Evolutionary conservation across 2,888 invertebrate genomes (phyloP), one percentile per base, ranked within the genome.

Genomic region (Sarcophaga variegata): DNA sequence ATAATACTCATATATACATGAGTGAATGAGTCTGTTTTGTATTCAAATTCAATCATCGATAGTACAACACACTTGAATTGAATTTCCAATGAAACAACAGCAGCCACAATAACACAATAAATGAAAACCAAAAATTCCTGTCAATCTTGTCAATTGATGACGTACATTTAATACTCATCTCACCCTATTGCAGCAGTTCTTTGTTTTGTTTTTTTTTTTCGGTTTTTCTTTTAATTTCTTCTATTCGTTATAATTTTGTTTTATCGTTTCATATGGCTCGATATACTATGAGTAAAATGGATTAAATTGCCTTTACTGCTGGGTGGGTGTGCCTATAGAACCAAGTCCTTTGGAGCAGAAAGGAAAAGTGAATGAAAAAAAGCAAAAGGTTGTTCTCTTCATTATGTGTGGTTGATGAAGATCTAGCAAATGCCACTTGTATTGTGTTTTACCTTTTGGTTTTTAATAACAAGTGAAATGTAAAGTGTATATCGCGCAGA

Each of bases 101-200:
- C 25, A 66, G 2, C 25, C 64, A 54, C 27, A 66, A 77, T 14
- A 64, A 63, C 54, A 69, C 27, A 45, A 70, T 64, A 75, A 83
- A 75, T 49, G 49, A 80, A 83, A 63, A 77, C 66, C 67, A 67
- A 83, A 85, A 77, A 80, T 59, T 72, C 59, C 69, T 83, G 74
- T 81, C 83, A 83, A 69, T 86, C 70, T 76, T 79, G 76, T 69
- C 69, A 71, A 70, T 71, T 71, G 80, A 74, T 83, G 83, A 77
- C 69, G 77, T 78, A 37, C 49, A 71, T 69, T 72, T 60, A 81
- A 70, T 70, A 66, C 12, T 12, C 54, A 37, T 37, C 10, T 37
- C 10, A 10, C 25, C 22, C 60, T 17, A 45, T 77, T 77, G 17
- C 59, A 37, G 37, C 37, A 17, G 2, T 54, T 45, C 67, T 20